Evolutionary conservation across 2,797 vertebrate genomes (phyloP), one percentile per base, ranked within the genome.

Genomic region (Sebastes diploproa): DNA sequence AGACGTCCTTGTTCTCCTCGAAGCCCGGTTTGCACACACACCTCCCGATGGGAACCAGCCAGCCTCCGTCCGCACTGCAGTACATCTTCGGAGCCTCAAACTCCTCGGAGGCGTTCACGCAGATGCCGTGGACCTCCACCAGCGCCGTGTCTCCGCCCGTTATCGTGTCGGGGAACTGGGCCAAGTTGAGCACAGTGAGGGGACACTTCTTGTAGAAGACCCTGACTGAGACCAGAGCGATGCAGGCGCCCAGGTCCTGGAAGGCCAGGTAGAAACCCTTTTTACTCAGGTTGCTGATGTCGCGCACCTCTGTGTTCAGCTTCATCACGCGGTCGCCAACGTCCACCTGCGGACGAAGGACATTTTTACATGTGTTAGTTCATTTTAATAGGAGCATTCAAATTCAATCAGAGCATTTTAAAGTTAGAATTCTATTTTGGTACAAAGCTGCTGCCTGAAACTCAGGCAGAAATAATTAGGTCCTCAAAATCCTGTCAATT

Each of bases 121-220:
- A 97, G 34, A 86, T 71, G 18, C 96, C 96, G 8, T 91, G 94
- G 75, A 97, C 96, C 92, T 97, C 96, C 81, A 97, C 96, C 86
- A 97, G 91, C 1, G 96, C 96, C 0, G 96, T 96, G 92, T 97
- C 96, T 2, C 96, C 96, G 4, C 96, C 96, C 0, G 96, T 97
- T 67, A 97, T 96, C 0, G 96, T 97, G 91, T 97, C 96, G 0
- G 96, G 95, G 86, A 97, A 97, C 87, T 94, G 92, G n/a, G 96
- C 96, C 85, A 97, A 72, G 89, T 96, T 97, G 2, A 96, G 95
- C 72, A 96, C 95, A 0, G 95, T 96, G 50, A 95, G 90, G 6
- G 96, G 95, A 80, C 96, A 97, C 89, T 96, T 96, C 92, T 97
- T 97, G 89, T 97, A 97, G 90, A 96, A 97, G 77, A 97, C 95